Evolutionary conservation across 2,888 invertebrate species (phyloP).

Genomic region (Habroteleia sp.): DNA sequence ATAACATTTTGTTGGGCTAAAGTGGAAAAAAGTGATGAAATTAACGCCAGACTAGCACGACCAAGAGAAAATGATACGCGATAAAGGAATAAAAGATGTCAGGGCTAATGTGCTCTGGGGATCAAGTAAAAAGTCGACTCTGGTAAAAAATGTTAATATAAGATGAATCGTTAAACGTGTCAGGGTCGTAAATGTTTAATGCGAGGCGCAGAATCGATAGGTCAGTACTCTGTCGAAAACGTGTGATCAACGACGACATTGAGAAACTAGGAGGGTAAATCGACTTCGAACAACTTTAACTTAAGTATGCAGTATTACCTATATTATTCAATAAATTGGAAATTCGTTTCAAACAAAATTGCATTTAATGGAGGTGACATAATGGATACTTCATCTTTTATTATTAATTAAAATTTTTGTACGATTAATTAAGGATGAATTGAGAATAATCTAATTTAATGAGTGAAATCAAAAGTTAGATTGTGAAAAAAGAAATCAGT

Average conservation of each 20-base stretch:
- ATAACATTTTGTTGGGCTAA: background rate
- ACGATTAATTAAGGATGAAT: too few species aligned
- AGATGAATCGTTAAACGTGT: constrained; percentile 44
- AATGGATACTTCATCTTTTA: too few species aligned
- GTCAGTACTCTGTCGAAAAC: constrained; percentile 44
- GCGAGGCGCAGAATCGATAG: constrained; percentile 42
- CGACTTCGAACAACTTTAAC: too few species aligned
- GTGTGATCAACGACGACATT: constrained; percentile 43
- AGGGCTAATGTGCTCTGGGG: constrained; percentile 20
- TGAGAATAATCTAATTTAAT: too few species aligned
- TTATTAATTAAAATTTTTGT: too few species aligned
- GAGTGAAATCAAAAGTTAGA: too few species aligned
- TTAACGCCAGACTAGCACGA: constrained; percentile 2
- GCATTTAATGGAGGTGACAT: too few species aligned
- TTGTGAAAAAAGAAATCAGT: too few species aligned
- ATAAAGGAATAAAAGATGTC: constrained; percentile 19
- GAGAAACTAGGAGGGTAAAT: too few species aligned
- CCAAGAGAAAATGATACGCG: background rate
- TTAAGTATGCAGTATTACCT: too few species aligned
- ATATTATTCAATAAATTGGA: too few species aligned
- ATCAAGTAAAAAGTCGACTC: constrained; percentile 3
- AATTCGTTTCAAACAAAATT: too few species aligned
- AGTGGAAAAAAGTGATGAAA: constrained; percentile 1
- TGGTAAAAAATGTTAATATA: constrained; percentile 27
- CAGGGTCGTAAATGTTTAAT: constrained; percentile 47